Percentiles rank a stretch among this genome's conserved stretches.
phyloP scores from a whole-genome alignment of 2,113 vertebrate genomes.

The Gasterosteus nipponicus region DNA sequence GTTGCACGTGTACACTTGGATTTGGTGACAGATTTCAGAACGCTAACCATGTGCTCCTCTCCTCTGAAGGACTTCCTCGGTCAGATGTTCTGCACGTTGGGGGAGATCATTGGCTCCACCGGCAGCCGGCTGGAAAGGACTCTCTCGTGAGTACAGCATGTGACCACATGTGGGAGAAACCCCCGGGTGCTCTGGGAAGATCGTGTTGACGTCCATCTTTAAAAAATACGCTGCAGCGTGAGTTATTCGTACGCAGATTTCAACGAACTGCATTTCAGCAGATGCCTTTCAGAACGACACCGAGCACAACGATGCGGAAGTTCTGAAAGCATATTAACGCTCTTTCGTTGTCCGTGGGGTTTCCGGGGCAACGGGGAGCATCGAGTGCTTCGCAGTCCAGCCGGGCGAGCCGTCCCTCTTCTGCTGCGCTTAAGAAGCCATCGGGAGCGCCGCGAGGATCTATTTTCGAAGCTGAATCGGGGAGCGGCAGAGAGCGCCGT shows the following conservation, averaged over 20 bases:
- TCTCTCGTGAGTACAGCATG: constrained; percentile 74
- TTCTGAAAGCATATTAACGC: constrained; percentile 32
- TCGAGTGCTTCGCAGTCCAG: constrained; percentile 22
- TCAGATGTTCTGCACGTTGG: constrained; percentile 82
- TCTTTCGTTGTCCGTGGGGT: constrained; percentile 51
- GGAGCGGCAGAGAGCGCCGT: constrained; percentile 37
- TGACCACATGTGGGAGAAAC: background rate
- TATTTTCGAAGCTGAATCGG: constrained; percentile 51
- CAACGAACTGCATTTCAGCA: background rate
- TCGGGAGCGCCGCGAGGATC: constrained; percentile 39
- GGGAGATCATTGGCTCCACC: constrained; percentile 80
- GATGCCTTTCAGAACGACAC: background rate
- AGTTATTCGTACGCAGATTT: background rate
- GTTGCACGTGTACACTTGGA: background rate
- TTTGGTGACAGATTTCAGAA: background rate
- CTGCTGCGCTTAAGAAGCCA: constrained; percentile 46
- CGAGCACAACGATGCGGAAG: background rate
- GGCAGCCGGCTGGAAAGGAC: constrained; percentile 76
- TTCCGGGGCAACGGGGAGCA: constrained; percentile 67
- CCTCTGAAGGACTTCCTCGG: constrained; percentile 78
- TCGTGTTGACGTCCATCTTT: background rate
- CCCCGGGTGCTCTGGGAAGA: background rate
- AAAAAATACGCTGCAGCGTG: background rate
- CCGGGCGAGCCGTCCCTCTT: constrained; percentile 36
- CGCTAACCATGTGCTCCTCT: constrained; percentile 17